A percentile compares a stretch with the other conserved stretches of the same genome.
These are phyloP conservation scores for Nudaria mundana DNA, from an alignment of 2,888 invertebrate genomes.

Conservation along the genomic window DNA sequence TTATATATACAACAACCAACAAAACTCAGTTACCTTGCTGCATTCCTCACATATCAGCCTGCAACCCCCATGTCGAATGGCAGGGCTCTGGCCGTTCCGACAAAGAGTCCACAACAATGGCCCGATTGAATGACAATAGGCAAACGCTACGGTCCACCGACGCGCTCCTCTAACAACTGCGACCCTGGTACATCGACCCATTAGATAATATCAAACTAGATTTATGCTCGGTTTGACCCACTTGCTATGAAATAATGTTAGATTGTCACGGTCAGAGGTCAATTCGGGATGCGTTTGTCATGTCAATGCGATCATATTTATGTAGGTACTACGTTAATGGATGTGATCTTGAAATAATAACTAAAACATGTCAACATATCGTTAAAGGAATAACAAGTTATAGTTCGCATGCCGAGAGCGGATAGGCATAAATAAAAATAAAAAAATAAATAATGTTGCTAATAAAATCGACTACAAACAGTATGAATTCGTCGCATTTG, in stretches of 20 bases:
- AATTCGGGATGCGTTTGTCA: constrained; percentile 30
- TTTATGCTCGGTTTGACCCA: constrained; percentile 59
- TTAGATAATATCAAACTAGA: constrained; percentile 35
- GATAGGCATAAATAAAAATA: too few species aligned
- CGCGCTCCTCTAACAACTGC: constrained; percentile 42
- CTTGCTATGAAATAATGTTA: constrained; percentile 45
- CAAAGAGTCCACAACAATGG: constrained; percentile 63
- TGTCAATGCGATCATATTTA: constrained; percentile 13
- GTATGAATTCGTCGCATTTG: too few species aligned
- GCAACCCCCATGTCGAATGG: constrained; percentile 55
- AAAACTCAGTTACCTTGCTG: constrained; percentile 13
- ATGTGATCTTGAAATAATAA: constrained; percentile 8
- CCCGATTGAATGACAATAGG: constrained; percentile 72
- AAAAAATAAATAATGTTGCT: too few species aligned
- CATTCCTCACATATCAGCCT: constrained; percentile 30
- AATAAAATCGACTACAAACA: too few species aligned
- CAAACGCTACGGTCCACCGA: constrained; percentile 58
- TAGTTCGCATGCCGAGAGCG: too few species aligned
- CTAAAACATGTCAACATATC: background rate
- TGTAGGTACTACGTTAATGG: background rate
- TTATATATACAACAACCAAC: too few species aligned
- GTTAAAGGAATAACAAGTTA: too few species aligned
- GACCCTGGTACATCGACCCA: constrained; percentile 46
- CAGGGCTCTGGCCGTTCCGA: constrained; percentile 43
- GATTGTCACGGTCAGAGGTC: constrained; percentile 56